phyloP scores from a whole-genome alignment of 2,113 vertebrate species.

The Gobius niger region DNA sequence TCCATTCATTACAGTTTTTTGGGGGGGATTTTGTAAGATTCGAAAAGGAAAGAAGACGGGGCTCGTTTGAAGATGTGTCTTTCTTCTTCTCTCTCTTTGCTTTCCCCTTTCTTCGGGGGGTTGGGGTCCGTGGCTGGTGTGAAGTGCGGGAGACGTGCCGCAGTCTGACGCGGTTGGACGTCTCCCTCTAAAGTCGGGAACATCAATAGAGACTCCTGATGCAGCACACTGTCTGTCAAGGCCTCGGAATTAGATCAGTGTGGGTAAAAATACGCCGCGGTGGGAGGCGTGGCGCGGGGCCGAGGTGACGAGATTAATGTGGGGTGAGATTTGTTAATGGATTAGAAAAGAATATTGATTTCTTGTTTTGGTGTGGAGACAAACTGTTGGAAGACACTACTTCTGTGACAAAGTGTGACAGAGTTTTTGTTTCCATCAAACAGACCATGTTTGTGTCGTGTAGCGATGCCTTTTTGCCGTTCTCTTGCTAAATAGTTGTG shows the following conservation, averaged over 20 bases:
- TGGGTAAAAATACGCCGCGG: conserved; percentile 12
- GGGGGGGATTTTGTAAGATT: too few relatives aligned
- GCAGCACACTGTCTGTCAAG: neutral
- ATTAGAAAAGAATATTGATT: neutral
- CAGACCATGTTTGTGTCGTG: too few relatives aligned
- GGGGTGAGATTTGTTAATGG: conserved; percentile 11
- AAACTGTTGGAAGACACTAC: too few relatives aligned
- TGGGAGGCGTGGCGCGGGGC: neutral
- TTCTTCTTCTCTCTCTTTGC: neutral
- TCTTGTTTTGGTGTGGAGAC: too few relatives aligned
- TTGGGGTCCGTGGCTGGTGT: conserved; percentile 43
- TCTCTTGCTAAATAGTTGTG: too few relatives aligned
- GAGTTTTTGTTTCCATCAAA: too few relatives aligned
- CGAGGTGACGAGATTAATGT: neutral
- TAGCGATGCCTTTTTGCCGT: too few relatives aligned
- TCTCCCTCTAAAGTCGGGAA: conserved; percentile 25
- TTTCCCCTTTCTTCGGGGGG: neutral
- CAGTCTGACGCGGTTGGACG: conserved; percentile 31
- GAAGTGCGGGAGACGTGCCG: conserved; percentile 46
- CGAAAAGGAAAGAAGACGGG: neutral
- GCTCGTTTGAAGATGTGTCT: neutral
- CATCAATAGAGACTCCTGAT: conserved; percentile 21
- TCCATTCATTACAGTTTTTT: too few relatives aligned
- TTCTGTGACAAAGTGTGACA: too few relatives aligned
- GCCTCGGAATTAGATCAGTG: conserved; percentile 13